phyloP scores from a whole-genome alignment of 64 coral and sea anemone species.

The Montipora foliosa region DNA sequence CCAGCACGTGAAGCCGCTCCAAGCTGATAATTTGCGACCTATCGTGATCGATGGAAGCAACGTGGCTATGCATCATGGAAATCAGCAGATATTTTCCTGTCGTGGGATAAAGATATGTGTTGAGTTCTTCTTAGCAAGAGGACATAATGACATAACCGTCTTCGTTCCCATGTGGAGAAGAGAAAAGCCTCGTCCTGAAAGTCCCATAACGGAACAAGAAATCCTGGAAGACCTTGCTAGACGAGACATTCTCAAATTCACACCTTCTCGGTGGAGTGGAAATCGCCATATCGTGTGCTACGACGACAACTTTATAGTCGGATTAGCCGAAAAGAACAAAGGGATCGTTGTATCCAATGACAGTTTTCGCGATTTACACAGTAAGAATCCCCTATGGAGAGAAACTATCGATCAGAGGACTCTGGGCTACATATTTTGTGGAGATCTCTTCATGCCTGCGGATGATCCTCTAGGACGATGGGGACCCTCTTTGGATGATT shows the following conservation, averaged over 20 bases:
- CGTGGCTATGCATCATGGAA: slow-evolving; percentile 93
- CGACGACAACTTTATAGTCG: slow-evolving; percentile 89
- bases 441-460: slow-evolving; percentile 89
- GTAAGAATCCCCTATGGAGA: slow-evolving; percentile 84
- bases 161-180: slow-evolving; percentile 90
- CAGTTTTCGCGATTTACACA: slow-evolving; percentile 78
- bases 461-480: slow-evolving; percentile 90
- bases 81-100: slow-evolving; percentile 93
- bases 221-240: slow-evolving; percentile 69
- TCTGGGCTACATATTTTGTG: slow-evolving; percentile 87
- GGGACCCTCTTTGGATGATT: slow-evolving; percentile 90
- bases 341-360: slow-evolving; percentile 98
- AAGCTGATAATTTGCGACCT: slow-evolving; percentile 26
- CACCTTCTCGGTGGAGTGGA: slow-evolving; percentile 77
- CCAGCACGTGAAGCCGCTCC: neutral
- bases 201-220: slow-evolving; percentile 77
- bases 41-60: slow-evolving; percentile 89
- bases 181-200: slow-evolving; percentile 63
- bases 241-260: slow-evolving; percentile 78
- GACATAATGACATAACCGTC: slow-evolving; percentile 90
- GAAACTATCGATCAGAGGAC: slow-evolving; percentile 91
- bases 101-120: slow-evolving; percentile 92
- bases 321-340: slow-evolving; percentile 72
- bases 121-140: slow-evolving; percentile 83
- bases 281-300: slow-evolving; percentile 95